These are phyloP conservation scores for Chrysopilus asiliformis DNA, from an alignment of 2,888 invertebrate genomes.

Conservation along the genomic window DNA sequence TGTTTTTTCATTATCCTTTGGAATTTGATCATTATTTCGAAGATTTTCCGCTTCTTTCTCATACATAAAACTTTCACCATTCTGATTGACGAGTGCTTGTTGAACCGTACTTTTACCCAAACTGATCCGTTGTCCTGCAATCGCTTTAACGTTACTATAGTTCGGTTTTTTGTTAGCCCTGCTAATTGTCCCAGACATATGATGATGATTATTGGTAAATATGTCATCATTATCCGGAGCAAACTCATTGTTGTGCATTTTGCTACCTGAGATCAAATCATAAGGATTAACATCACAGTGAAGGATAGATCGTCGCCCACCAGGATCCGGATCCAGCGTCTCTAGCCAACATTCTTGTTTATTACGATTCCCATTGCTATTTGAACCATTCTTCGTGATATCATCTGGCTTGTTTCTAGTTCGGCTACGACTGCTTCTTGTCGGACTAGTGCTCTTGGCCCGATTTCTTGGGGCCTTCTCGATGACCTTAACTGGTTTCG, in stretches of 20 bases:
- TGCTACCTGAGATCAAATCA: constrained; percentile 51
- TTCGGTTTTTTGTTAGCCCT: constrained; percentile 11
- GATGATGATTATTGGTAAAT: constrained; percentile 12
- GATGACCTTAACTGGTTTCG: constrained; percentile 36
- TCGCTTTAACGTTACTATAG: constrained; percentile 46
- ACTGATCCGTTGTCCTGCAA: constrained; percentile 55
- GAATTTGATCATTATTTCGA: background rate
- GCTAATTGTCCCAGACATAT: constrained; percentile 8
- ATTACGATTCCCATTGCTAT: constrained; percentile 38
- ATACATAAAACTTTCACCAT: constrained; percentile 35
- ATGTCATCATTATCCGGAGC: constrained; percentile 36
- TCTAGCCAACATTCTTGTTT: constrained; percentile 22
- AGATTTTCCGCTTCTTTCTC: constrained; percentile 21
- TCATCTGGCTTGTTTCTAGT: constrained; percentile 27
- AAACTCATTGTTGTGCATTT: constrained; percentile 37
- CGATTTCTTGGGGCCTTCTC: constrained; percentile 40
- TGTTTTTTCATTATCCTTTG: constrained; percentile 5
- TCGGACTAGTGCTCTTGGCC: constrained; percentile 45
- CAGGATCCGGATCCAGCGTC: constrained; percentile 17
- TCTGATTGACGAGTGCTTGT: constrained; percentile 28
- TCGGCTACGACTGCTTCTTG: constrained; percentile 40
- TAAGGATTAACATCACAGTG: constrained; percentile 78
- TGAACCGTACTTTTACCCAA: constrained; percentile 40
- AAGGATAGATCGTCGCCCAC: constrained; percentile 53
- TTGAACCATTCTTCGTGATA: constrained; percentile 21